Conservation (phyloP, 2,113 vertebrate genomes). For the Sorex fumeus region DNA sequence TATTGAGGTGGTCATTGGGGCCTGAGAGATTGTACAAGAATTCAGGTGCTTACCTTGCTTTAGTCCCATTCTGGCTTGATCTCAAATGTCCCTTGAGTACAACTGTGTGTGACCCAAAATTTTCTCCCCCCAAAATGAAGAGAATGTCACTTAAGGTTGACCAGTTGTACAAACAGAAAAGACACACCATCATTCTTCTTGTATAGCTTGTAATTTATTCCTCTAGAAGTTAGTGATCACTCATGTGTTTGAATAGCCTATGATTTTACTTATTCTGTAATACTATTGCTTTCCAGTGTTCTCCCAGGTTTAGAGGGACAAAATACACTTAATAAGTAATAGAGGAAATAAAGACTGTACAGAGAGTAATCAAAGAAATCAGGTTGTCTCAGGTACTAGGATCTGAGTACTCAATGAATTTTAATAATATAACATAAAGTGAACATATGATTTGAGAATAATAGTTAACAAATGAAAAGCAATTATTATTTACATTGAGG, state of each 20-base stretch:
- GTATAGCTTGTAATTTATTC: background rate
- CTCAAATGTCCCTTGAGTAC: too few relatives aligned
- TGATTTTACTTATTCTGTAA: background rate
- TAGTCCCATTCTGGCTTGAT: too few relatives aligned
- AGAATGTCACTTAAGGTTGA: too few relatives aligned
- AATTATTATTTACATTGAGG: constrained; percentile 62
- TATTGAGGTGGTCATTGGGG: too few relatives aligned
- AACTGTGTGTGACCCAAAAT: too few relatives aligned
- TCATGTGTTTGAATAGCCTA: background rate
- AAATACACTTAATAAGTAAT: background rate
- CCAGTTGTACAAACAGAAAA: too few relatives aligned
- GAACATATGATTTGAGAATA: too few relatives aligned
- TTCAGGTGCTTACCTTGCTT: too few relatives aligned
- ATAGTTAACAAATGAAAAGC: constrained; percentile 26
- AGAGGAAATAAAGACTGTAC: background rate
- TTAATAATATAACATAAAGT: too few relatives aligned
- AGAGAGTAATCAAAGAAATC: background rate
- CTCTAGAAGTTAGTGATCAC: background rate
- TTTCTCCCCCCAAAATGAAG: background rate
- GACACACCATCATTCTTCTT: background rate
- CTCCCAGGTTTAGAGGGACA: background rate
- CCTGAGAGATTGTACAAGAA: too few relatives aligned
- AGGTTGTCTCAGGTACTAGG: too few relatives aligned
- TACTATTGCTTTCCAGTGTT: background rate
- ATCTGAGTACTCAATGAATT: too few relatives aligned